These are phyloP conservation scores for Laticauda laticaudata DNA, from an alignment of 2,113 vertebrate genomes.

Conservation along the genomic window DNA sequence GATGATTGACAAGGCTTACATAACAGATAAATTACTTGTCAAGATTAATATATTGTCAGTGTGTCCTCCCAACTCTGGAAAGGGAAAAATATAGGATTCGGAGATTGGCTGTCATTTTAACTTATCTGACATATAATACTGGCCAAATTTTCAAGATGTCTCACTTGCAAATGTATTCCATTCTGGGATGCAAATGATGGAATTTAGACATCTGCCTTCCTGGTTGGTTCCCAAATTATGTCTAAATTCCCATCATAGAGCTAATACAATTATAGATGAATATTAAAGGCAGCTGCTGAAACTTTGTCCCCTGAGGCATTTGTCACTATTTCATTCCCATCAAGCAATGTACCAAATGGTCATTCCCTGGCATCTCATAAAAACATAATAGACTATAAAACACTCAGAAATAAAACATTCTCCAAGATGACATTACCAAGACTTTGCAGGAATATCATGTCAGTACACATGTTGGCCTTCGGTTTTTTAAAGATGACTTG, in stretches of 20 bases:
- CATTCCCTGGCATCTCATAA: background rate
- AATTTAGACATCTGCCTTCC: constrained; percentile 23
- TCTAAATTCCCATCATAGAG: constrained; percentile 12
- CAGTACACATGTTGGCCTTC: background rate
- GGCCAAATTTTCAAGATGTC: constrained; percentile 27
- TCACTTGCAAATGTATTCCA: background rate
- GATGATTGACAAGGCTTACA: constrained; percentile 17
- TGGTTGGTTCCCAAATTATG: constrained; percentile 32
- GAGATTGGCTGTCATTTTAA: constrained; percentile 10
- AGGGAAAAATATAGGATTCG: constrained; percentile 6
- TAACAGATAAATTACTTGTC: constrained; percentile 34
- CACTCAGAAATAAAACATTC: background rate
- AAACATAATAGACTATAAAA: background rate
- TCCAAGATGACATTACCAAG: background rate
- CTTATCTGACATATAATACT: background rate
- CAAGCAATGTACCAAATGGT: background rate
- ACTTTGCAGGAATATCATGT: background rate
- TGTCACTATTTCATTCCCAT: background rate
- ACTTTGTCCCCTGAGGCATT: background rate
- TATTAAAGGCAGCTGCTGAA: constrained; percentile 19
- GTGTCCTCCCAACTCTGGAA: background rate
- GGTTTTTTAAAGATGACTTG: background rate
- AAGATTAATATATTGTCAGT: constrained; percentile 11
- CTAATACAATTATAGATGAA: constrained; percentile 19
- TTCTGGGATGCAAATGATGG: constrained; percentile 14